phyloP scores from a whole-genome alignment of 2,113 vertebrate genomes.

The Nycticebus coucang region DNA sequence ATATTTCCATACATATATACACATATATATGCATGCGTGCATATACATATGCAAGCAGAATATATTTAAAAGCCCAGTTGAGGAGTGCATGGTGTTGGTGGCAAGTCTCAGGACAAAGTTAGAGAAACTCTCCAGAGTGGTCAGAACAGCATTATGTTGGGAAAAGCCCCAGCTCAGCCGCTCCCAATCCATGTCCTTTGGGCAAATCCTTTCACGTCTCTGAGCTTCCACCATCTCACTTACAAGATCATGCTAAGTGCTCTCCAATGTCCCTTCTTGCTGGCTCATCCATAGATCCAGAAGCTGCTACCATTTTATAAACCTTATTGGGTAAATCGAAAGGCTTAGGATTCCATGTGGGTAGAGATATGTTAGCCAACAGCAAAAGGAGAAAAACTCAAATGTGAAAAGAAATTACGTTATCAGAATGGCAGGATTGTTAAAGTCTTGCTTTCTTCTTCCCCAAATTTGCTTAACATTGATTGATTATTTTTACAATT shows the following conservation, averaged over 20 bases:
- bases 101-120: not conserved
- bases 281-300: not conserved
- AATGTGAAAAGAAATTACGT: not conserved
- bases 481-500: not conserved
- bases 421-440: not conserved
- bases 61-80: not conserved
- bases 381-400: not conserved
- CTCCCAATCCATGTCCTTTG: not conserved
- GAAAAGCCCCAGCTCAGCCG: not conserved
- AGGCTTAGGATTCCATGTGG: not conserved
- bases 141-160: not conserved
- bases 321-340: not conserved
- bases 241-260: not conserved
- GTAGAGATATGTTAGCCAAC: constrained; percentile 18
- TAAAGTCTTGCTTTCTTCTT: not conserved
- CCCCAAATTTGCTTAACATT: not conserved
- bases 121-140: rapidly evolving
- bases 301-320: constrained; percentile 14
- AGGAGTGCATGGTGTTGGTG: not conserved
- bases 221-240: not conserved
- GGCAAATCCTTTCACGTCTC: not conserved
- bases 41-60: not conserved
- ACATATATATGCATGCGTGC: rapidly evolving
- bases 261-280: not conserved
- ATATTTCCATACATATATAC: not conserved